phyloP scores from a whole-genome alignment of 1,140 invertebrate genomes.

The Drosophila novamexicana region DNA sequence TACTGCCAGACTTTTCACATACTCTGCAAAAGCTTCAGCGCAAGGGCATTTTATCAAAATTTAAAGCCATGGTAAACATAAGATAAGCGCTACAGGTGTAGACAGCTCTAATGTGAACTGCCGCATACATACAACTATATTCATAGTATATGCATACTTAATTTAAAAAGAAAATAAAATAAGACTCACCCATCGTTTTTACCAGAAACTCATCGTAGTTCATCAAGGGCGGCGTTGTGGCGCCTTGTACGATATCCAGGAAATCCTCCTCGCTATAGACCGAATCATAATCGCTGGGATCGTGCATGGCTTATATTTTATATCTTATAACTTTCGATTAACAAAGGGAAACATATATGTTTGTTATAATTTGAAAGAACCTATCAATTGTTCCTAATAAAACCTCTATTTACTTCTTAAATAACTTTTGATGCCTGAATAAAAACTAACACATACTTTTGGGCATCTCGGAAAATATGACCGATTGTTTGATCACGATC shows the following conservation, averaged over 20 bases:
- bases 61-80: constrained; percentile 62
- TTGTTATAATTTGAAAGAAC: too few relatives aligned
- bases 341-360: too few relatives aligned
- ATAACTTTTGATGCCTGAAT: not conserved
- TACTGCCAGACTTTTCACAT: not conserved
- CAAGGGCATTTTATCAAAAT: constrained; percentile 67
- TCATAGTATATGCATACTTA: not conserved
- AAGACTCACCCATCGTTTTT: constrained; percentile 67
- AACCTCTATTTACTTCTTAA: too few relatives aligned
- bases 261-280: constrained; percentile 66
- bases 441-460: constrained; percentile 58
- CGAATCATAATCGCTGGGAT: constrained; percentile 70
- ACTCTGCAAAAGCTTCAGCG: constrained; percentile 48
- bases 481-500: not conserved
- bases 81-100: constrained; percentile 65
- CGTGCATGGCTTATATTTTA: constrained; percentile 43
- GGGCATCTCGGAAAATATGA: constrained; percentile 16
- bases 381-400: too few relatives aligned
- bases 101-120: constrained; percentile 14
- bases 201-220: constrained; percentile 69
- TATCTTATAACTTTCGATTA: not conserved
- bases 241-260: constrained; percentile 51
- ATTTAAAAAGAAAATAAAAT: not conserved
- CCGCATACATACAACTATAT: not conserved
- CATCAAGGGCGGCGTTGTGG: constrained; percentile 61